Percentiles rank a stretch among this genome's conserved stretches.
These are phyloP conservation scores for Drosophila ironensis DNA, from an alignment of 1,140 invertebrate species.

Conservation along the genomic window DNA sequence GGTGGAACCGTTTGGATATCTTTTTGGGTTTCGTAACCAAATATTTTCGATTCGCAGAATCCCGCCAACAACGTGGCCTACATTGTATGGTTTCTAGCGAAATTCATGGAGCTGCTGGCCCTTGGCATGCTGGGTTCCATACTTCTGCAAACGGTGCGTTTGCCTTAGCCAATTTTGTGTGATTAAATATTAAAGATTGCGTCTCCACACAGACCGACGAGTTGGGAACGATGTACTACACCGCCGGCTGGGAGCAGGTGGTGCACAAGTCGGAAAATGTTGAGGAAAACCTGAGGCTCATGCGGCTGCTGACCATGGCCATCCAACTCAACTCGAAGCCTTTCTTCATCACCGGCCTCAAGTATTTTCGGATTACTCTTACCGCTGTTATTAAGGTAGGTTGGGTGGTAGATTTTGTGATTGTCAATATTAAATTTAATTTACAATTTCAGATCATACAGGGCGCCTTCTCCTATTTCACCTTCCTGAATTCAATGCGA, in stretches of 20 bases:
- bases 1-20: too few species aligned
- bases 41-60: conserved; percentile 14
- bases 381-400: conserved; percentile 55
- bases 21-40: too few species aligned
- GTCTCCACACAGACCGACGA: conserved; percentile 49
- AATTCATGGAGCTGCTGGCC: conserved; percentile 54
- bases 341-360: conserved; percentile 54
- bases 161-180: too few species aligned
- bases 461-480: conserved; percentile 67
- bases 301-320: conserved; percentile 57
- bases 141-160: conserved; percentile 43
- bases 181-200: too few species aligned
- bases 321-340: conserved; percentile 64
- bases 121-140: conserved; percentile 60
- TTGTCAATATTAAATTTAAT: neutral
- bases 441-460: conserved; percentile 52
- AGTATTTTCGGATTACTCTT: conserved; percentile 63
- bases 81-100: conserved; percentile 60
- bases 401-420: neutral
- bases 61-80: conserved; percentile 46
- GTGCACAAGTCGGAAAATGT: conserved; percentile 45
- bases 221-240: conserved; percentile 56
- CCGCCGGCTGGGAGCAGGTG: conserved; percentile 55
- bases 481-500: conserved; percentile 60
- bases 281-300: conserved; percentile 50